Conservation (phyloP, 2,888 invertebrate species). For the Alentia gelatinosa region DNA sequence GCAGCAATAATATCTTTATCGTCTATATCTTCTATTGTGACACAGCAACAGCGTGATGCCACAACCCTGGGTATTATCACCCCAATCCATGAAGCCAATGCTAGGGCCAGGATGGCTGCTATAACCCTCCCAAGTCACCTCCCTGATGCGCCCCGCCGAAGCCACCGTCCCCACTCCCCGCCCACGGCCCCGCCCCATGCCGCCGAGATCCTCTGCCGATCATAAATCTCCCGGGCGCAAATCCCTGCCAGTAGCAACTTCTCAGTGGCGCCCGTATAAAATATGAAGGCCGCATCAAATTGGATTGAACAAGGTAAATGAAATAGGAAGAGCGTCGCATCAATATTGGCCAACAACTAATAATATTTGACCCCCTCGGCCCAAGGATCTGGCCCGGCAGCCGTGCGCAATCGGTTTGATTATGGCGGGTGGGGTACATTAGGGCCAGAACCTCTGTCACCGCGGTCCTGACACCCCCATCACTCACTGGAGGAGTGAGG, state of each 20-base stretch:
- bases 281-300: conserved; percentile 52
- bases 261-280: conserved; percentile 3
- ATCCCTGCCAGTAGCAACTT: background rate
- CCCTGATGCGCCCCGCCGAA: no score
- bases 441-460: conserved; percentile 41
- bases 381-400: background rate
- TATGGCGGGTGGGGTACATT: conserved; percentile 31
- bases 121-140: no score
- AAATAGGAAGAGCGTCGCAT: conserved; percentile 48
- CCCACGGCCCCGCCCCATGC: background rate
- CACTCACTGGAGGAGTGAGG: no score
- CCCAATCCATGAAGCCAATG: no score
- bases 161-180: background rate
- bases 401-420: conserved; percentile 26
- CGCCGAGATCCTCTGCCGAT: background rate
- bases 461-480: background rate
- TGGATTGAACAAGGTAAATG: conserved; percentile 56
- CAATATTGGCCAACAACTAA: conserved; percentile 58
- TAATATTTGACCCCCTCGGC: conserved; percentile 50
- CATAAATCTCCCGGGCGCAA: conserved; percentile 48
- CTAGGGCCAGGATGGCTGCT: no score
- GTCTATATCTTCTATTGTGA: no score
- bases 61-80: no score
- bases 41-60: no score
- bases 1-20: no score